Conservation (phyloP, 2,113 vertebrate species). For the Catharus fuscescens region DNA sequence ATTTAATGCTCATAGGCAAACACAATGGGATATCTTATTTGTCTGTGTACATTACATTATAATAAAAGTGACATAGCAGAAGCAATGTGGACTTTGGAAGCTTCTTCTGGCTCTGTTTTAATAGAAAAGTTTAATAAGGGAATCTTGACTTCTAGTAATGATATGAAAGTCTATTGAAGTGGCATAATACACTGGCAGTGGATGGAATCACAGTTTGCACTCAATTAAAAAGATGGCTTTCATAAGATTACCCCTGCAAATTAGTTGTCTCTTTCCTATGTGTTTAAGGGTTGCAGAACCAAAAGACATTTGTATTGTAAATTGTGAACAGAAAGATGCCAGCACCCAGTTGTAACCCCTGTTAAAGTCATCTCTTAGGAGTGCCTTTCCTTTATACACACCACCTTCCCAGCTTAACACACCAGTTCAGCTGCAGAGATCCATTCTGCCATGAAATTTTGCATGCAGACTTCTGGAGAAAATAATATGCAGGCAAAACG, state of each 20-base stretch:
- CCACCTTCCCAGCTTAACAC: not conserved
- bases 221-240: conserved; percentile 58
- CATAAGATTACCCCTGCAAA: conserved; percentile 1
- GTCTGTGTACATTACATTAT: not conserved
- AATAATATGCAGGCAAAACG: not conserved
- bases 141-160: conserved; percentile 55
- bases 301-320: not conserved
- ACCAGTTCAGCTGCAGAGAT: not conserved
- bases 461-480: not conserved
- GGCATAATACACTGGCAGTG: not conserved
- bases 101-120: conserved; percentile 23
- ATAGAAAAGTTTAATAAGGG: conserved; percentile 61
- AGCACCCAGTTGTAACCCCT: not conserved
- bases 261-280: not conserved
- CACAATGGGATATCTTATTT: not conserved
- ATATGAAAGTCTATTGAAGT: conserved; percentile 58
- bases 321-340: not conserved
- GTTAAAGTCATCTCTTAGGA: not conserved
- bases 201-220: conserved; percentile 51
- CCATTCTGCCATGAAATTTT: not conserved
- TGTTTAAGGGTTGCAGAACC: not conserved
- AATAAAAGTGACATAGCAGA: not conserved
- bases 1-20: not conserved
- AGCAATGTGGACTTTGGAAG: conserved; percentile 24
- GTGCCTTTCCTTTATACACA: not conserved